Base-by-base conservation (phyloP, 2,888 invertebrate genomes). In the Caenorhabditis panamensis region DNA sequence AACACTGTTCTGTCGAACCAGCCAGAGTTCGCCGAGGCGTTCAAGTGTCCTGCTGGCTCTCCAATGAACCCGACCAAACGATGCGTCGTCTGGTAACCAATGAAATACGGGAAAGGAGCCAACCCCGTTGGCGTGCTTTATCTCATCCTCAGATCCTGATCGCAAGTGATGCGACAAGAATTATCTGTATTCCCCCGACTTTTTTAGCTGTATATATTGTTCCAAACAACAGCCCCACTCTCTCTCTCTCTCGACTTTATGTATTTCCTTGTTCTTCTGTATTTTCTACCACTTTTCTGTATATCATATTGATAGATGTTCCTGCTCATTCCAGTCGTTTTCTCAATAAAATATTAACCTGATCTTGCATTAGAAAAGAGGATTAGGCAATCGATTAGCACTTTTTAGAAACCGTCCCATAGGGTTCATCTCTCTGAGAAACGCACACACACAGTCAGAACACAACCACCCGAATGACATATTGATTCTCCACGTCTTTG, bases 1-100 rank as follows among this genome's bases (percentile, higher is more conserved):
- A 85, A 86, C 58, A 82, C 84, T 1, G 87, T 87, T 3, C 72
- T 86, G 9, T 78, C 79, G 61, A 98, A 98, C 92, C 96, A 96
- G 91, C 93, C 91, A 8, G 96, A 97, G 91, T 97, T 93, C 92
- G 94, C 97, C 13, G 93, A 93, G 78, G 96, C 96, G 88, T 97
- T 95, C 93, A 93, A 94, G 80, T 97, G 97, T 92, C 95, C 95
- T 0, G 91, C 93, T 24, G 95, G 95, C 18, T 94, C 95, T 0
- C 94, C 94, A 13, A 97, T 97, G 97, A 96, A 97, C 92, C 96
- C 97, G 4, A 77, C 79, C 8, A 80, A 86, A 72, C 84, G 88
- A 56, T 90, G 90, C 76, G 81, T 83, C 16, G 87, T 90, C 28
- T 90, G 90, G 90, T 90, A 83, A 68, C 31, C 47, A 56, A 26